Percentiles rank a stretch among this genome's conserved stretches.
These are phyloP conservation scores for Coremacera marginata DNA, from an alignment of 2,888 invertebrate genomes.

Conservation along the genomic window DNA sequence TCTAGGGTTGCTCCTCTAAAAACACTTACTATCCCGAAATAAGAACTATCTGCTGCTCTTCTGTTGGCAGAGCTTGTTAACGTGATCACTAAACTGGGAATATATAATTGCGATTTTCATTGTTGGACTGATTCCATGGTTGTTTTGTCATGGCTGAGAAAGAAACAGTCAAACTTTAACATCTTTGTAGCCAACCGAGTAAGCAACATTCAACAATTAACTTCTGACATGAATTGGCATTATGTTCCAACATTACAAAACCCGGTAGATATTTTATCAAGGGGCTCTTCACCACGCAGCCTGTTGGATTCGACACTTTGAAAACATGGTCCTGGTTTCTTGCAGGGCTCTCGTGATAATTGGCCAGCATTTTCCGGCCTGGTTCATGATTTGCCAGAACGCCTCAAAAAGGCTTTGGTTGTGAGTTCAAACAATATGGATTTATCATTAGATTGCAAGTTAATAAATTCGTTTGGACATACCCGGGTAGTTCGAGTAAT, in stretches of 20 bases:
- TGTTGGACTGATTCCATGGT: slow-evolving; percentile 42
- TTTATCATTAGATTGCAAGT: neutral
- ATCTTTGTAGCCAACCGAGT: too few relatives aligned
- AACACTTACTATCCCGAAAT: neutral
- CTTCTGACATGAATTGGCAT: slow-evolving; percentile 2
- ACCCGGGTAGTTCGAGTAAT: too few relatives aligned
- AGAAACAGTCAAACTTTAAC: too few relatives aligned
- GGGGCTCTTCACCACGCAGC: neutral
- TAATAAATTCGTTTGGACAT: too few relatives aligned
- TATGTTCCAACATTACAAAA: slow-evolving; percentile 30
- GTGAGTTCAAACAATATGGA: neutral
- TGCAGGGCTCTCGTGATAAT: neutral
- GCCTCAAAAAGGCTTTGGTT: neutral
- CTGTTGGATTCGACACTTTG: slow-evolving; percentile 14
- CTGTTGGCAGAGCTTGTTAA: neutral
- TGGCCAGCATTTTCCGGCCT: neutral
- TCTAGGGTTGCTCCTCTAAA: slow-evolving; percentile 39
- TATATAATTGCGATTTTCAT: slow-evolving; percentile 4
- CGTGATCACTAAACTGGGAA: neutral
- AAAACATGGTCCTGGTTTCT: neutral
- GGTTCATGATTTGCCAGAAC: too few relatives aligned
- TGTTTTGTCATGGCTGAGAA: slow-evolving; percentile 38
- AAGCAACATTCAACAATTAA: slow-evolving; percentile 35
- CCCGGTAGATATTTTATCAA: slow-evolving; percentile 18
- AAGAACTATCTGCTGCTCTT: too few relatives aligned